Conservation (phyloP, 2,797 vertebrate genomes). For the Sebastes nivosus region DNA sequence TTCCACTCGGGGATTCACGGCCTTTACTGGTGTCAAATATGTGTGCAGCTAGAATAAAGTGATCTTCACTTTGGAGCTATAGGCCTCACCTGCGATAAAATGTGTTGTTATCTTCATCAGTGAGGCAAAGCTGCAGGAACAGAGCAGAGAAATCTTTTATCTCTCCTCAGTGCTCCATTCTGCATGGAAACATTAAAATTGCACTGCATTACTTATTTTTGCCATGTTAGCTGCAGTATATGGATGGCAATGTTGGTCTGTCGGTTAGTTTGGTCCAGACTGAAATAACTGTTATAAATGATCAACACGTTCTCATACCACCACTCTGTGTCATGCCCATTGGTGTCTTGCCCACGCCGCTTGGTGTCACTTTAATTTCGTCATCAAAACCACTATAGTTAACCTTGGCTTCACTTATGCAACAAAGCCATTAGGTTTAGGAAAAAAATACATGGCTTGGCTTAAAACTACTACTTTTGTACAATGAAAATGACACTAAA, state of each 20-base stretch:
- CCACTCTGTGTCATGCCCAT: too few species aligned
- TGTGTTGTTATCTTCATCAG: constrained; percentile 42
- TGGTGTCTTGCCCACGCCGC: too few species aligned
- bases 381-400: too few species aligned
- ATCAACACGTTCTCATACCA: too few species aligned
- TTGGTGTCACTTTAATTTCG: too few species aligned
- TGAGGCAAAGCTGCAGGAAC: background rate
- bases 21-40: constrained; percentile 40
- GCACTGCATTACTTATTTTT: background rate
- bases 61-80: constrained; percentile 27
- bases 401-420: too few species aligned
- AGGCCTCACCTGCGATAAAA: constrained; percentile 10
- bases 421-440: too few species aligned
- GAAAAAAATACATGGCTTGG: too few species aligned
- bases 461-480: too few species aligned
- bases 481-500: too few species aligned
- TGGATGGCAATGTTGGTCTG: background rate
- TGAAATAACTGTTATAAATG: too few species aligned
- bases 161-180: background rate
- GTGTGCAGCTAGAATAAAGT: constrained; percentile 38
- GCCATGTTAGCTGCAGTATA: background rate
- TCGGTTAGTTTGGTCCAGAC: too few species aligned
- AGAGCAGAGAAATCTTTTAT: constrained; percentile 1
- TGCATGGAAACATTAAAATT: background rate
- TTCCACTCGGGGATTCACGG: constrained; percentile 43